phyloP scores from a whole-genome alignment of 2,888 invertebrate genomes.

The Tethea ocularis region DNA sequence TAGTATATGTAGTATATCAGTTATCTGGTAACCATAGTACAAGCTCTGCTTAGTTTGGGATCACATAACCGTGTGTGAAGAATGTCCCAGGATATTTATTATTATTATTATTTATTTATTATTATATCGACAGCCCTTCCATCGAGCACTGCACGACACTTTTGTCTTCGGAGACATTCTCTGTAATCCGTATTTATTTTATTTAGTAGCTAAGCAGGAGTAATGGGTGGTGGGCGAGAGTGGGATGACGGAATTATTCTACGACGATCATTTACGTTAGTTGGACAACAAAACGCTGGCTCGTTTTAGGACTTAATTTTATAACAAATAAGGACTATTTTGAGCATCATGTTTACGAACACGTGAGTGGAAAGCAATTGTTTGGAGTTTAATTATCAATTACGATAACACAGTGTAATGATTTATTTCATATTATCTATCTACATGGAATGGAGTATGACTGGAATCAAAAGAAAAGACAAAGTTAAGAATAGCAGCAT shows the following conservation, averaged over 20 bases:
- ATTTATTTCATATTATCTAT: too few species aligned
- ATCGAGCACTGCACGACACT: slow-evolving; percentile 21
- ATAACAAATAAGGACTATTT: not conserved
- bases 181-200: slow-evolving; percentile 64
- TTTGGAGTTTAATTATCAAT: too few species aligned
- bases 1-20: too few species aligned
- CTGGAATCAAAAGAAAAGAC: too few species aligned
- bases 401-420: too few species aligned
- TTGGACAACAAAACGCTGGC: slow-evolving; percentile 22
- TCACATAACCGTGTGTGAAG: too few species aligned
- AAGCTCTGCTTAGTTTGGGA: too few species aligned
- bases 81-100: too few species aligned
- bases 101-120: too few species aligned
- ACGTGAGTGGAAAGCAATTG: not conserved
- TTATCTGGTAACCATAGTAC: too few species aligned
- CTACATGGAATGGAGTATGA: too few species aligned
- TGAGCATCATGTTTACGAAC: not conserved
- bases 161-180: slow-evolving; percentile 48
- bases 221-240: slow-evolving; percentile 46
- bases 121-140: slow-evolving; percentile 17
- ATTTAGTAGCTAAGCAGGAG: slow-evolving; percentile 61
- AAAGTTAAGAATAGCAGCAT: too few species aligned
- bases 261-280: slow-evolving; percentile 38
- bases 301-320: slow-evolving; percentile 20
- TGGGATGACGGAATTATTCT: slow-evolving; percentile 43